phyloP scores from a whole-genome alignment of 2,113 vertebrate genomes.

The Microtus montanus region DNA sequence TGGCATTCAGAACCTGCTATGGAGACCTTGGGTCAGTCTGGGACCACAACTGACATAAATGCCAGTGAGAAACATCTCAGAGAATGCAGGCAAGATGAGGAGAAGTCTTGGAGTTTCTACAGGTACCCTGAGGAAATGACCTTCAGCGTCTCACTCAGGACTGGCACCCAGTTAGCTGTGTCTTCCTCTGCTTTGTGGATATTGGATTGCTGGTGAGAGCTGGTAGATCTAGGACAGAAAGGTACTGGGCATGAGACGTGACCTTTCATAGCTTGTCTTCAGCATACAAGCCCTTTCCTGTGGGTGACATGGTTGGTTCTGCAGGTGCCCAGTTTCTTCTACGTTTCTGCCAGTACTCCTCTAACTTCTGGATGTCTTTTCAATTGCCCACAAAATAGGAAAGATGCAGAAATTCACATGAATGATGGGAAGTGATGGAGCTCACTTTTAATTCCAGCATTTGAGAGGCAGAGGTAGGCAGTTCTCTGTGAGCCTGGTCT shows the following conservation, averaged over 20 bases:
- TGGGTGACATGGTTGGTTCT: background rate
- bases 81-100: background rate
- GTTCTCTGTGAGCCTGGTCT: background rate
- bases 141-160: accelerated
- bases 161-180: accelerated
- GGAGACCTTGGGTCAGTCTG: background rate
- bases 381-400: background rate
- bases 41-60: background rate
- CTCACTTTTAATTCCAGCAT: background rate
- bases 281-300: too few relatives aligned
- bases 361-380: background rate
- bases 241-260: background rate
- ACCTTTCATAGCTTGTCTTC: background rate
- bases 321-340: background rate
- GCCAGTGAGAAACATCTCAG: background rate
- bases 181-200: background rate
- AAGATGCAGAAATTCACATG: background rate
- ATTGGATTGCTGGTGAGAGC: background rate
- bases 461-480: background rate
- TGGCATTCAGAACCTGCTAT: background rate
- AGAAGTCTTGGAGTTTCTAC: background rate
- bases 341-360: background rate
- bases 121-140: background rate
- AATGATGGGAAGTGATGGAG: background rate
- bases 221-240: background rate